Conservation (phyloP, 1,140 invertebrate species). For the Pissodes strobi region DNA sequence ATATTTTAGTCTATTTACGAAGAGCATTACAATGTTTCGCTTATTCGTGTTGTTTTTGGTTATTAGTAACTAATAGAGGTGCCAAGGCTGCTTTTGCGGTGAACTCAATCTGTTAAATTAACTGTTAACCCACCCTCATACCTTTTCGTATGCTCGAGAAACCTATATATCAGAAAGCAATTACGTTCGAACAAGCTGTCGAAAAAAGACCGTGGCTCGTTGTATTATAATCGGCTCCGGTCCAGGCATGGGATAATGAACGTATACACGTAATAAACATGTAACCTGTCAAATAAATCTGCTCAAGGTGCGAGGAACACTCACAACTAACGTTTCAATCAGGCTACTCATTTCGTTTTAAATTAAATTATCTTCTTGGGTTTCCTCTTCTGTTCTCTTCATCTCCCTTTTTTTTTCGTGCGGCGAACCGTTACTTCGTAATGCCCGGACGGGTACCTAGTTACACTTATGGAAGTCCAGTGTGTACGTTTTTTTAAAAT, state of each 20-base stretch:
- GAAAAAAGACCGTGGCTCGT: slow-evolving; percentile 19
- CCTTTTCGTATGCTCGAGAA: background rate
- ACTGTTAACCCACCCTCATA: background rate
- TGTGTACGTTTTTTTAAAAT: too few relatives aligned
- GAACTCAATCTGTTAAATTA: too few relatives aligned
- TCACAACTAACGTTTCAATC: slow-evolving; percentile 31
- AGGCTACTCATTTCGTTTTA: slow-evolving; percentile 31
- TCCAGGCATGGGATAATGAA: slow-evolving; percentile 17
- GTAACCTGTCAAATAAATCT: slow-evolving; percentile 34
- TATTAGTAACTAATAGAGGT: too few relatives aligned
- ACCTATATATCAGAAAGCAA: slow-evolving; percentile 31
- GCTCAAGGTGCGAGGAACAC: slow-evolving; percentile 29
- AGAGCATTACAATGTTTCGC: too few relatives aligned
- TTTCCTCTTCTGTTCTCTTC: too few relatives aligned
- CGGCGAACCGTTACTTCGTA: too few relatives aligned
- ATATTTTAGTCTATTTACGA: too few relatives aligned
- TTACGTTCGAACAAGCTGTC: slow-evolving; percentile 21
- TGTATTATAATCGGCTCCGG: slow-evolving; percentile 4
- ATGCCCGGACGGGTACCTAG: too few relatives aligned
- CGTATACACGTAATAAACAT: slow-evolving; percentile 25
- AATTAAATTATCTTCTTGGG: slow-evolving; percentile 22
- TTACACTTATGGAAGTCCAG: too few relatives aligned
- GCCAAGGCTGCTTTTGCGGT: too few relatives aligned
- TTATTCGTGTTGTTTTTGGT: too few relatives aligned
- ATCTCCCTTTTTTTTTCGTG: background rate